phyloP scores from a whole-genome alignment of 2,113 vertebrate species.

The Tragelaphus strepsiceros region DNA sequence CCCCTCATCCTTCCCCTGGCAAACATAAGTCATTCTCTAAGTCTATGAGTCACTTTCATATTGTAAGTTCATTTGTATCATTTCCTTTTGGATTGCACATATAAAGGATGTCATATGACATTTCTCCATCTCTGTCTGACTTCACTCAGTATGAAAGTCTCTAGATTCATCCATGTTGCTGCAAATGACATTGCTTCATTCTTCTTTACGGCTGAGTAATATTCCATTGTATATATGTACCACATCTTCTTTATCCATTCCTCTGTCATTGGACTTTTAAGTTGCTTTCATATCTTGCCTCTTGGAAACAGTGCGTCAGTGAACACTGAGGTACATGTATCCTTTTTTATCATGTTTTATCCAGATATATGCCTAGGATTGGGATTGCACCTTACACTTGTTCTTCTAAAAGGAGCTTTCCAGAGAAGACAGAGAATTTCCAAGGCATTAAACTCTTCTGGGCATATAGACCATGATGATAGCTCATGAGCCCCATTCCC shows the following conservation, averaged over 20 bases:
- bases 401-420: not conserved
- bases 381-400: not conserved
- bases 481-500: fast-evolving
- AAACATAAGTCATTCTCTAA: not conserved
- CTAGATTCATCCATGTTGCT: not conserved
- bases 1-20: too few relatives aligned
- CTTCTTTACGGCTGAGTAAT: not conserved
- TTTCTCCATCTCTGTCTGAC: not conserved
- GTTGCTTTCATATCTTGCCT: not conserved
- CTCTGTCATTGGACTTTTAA: not conserved
- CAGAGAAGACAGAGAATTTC: not conserved
- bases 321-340: not conserved
- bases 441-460: not conserved
- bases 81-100: not conserved
- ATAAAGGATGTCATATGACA: not conserved
- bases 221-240: not conserved
- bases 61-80: not conserved
- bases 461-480: not conserved
- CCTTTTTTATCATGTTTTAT: not conserved
- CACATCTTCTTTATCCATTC: not conserved
- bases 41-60: not conserved
- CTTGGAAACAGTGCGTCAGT: not conserved
- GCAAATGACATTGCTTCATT: not conserved
- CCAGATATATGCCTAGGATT: not conserved
- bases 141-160: not conserved